Evolutionary conservation across 2,113 vertebrate species (phyloP), one percentile per base, ranked within the genome.

Genomic region (Channa maculata): DNA sequence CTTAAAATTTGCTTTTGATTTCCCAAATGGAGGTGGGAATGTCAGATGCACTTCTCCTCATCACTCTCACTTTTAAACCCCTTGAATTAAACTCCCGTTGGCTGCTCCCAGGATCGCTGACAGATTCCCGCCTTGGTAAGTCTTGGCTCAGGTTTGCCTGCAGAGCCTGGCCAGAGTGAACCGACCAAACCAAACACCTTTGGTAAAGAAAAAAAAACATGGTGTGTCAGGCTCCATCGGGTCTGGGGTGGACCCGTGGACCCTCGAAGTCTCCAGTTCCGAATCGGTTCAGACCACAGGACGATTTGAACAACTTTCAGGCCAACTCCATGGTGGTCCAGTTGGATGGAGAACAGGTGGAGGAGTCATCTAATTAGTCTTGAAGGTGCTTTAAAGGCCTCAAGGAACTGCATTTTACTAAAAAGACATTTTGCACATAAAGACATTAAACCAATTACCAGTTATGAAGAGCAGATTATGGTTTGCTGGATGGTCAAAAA

Each of bases 101-200:
- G 64, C 79, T 12, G 34, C 50, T 52, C 46, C 62, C 54, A 49
- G 68, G 45, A 49, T 51, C 43, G 61, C 68, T 83, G 77, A 79
- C 85, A 75, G 77, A 79, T 80, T 49, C 68, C 75, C 74, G 38
- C 49, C 70, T 77, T 34, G 86, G 86, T 80, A 71, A 82, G 59
- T 83, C 41, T 85, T 77, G 79, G 81, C 71, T 50, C 6, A 0
- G 0, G 9, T 24, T 46, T 0, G 64, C 12, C 68, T 24, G 8
- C 37, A 13, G 65, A 77, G 50, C 51, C 5, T 49, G 59, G 50
- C 77, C 67, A 81, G 77, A 70, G 69, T 4, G n/a, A 65, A 44
- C 53, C 9, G 78, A 87, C 82, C 82, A 84, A 90, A 73, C 79
- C 78, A 87, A 90, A 87, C 82, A 86, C 80, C 72, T 87, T 71